Conservation (phyloP, 1,140 invertebrate species). For the Mycetomoellerius zeteki region DNA sequence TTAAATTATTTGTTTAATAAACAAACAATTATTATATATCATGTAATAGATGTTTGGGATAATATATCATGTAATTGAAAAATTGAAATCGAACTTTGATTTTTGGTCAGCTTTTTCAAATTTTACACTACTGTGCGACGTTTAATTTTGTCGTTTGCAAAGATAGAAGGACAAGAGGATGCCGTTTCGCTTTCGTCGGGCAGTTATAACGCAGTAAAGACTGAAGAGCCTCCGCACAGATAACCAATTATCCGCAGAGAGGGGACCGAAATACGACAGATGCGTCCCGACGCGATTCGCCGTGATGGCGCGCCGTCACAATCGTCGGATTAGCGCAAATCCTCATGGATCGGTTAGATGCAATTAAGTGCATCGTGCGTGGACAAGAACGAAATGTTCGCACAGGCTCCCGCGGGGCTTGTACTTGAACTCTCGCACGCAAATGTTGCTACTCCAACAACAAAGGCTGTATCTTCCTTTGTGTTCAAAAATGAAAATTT, state of each 20-base stretch:
- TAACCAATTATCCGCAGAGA: conserved; percentile 84
- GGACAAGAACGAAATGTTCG: conserved; percentile 69
- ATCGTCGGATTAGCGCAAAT: conserved; percentile 83
- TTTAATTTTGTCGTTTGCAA: conserved; percentile 34
- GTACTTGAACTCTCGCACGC: conserved; percentile 49
- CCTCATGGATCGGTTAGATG: conserved; percentile 75
- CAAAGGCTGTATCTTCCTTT: conserved; percentile 16
- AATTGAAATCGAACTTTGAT: no score
- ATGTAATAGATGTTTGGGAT: no score
- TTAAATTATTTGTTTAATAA: no score
- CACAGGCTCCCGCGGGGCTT: conserved; percentile 32
- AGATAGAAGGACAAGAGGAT: not conserved
- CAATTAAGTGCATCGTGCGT: conserved; percentile 74
- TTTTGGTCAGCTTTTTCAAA: no score
- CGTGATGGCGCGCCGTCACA: conserved; percentile 77
- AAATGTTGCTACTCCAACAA: conserved; percentile 55
- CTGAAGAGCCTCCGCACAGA: conserved; percentile 86
- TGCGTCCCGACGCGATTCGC: conserved; percentile 83
- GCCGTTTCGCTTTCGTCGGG: conserved; percentile 77
- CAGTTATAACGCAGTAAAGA: conserved; percentile 83
- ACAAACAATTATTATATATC: no score
- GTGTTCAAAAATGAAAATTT: not conserved
- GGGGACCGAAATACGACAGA: conserved; percentile 82
- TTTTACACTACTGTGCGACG: not conserved
- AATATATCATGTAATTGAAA: no score